Base-by-base conservation (phyloP, 2,888 invertebrate species). In the Dendrolimus houi region DNA sequence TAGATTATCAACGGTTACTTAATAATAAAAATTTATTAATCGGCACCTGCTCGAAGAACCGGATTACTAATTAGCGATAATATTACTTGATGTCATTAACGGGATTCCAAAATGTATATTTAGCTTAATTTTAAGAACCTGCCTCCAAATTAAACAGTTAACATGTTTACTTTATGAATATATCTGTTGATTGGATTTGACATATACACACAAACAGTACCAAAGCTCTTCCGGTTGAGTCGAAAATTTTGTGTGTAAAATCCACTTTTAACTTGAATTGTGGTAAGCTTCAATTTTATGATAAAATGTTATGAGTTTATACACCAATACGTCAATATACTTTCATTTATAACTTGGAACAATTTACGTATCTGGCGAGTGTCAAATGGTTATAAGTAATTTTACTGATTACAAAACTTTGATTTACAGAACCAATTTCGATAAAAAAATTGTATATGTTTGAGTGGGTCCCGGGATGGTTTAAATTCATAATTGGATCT, bases 181-280 rank as follows among this genome's bases (percentile, higher is more conserved):
- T 53, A 47, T 9, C 47, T 47, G 9, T 47, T 47, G 47, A 47
- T 47, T 47, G 47, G 47, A 47, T 47, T 47, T 47, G 47, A 47
- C 47, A 47, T 47, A 6, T 52, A n/a, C 52, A 14, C 53, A n/a
- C 53, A 13, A 53, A 53, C 53, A 53, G 13, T 8, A 29, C 17
- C 17, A 10, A 54, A 52, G 1, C 47, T 47, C 12, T 47, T 47
- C 47, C 47, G 47, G 47, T 47, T 47, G 47, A 3, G 47, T 12
- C 12, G n/a, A 52, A 52, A 10, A 47, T 47, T 47, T 47, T 47
- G 9, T 8, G 1, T 47, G 47, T 47, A 29, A 14, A 57, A 7
- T 54, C 57, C 14, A 60, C 61, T 63, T 60, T 61, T 61, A 52
- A 56, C 56, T 59, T 63, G 59, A 61, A 60, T 63, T 53, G 12